These are phyloP conservation scores for Neodiprion pinetum DNA, from an alignment of 1,140 invertebrate species.

Conservation along the genomic window DNA sequence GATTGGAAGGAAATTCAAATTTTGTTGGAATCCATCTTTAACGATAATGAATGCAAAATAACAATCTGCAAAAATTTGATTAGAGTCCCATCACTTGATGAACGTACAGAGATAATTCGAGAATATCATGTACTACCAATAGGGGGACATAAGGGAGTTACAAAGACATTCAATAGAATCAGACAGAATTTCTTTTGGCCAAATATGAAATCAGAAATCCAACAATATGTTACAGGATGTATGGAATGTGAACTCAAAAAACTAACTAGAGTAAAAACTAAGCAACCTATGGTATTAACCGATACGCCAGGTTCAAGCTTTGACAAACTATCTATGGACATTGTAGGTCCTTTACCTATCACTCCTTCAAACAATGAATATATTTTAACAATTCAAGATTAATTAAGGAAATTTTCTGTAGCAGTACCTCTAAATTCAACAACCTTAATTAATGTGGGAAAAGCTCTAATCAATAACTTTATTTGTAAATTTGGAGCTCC, in stretches of 20 bases:
- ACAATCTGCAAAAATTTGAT: no score
- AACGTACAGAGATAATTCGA: no score
- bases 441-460: background rate
- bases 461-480: background rate
- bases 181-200: conserved; percentile 27
- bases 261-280: background rate
- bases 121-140: background rate
- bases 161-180: conserved; percentile 29
- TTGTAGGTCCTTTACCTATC: conserved; percentile 23
- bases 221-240: conserved; percentile 25
- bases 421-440: background rate
- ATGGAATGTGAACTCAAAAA: conserved; percentile 33
- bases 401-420: conserved; percentile 37
- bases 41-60: no score
- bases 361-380: conserved; percentile 19
- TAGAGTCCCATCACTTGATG: no score
- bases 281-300: no score
- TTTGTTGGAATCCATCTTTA: no score
- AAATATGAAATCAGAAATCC: conserved; percentile 27
- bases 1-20: background rate
- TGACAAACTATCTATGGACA: no score
- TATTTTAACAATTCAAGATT: conserved; percentile 35
- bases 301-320: no score
- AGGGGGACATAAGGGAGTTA: conserved; percentile 32
- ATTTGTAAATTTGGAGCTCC: conserved; percentile 26